phyloP scores from a whole-genome alignment of 2,113 vertebrate species.

The Chionomys nivalis region DNA sequence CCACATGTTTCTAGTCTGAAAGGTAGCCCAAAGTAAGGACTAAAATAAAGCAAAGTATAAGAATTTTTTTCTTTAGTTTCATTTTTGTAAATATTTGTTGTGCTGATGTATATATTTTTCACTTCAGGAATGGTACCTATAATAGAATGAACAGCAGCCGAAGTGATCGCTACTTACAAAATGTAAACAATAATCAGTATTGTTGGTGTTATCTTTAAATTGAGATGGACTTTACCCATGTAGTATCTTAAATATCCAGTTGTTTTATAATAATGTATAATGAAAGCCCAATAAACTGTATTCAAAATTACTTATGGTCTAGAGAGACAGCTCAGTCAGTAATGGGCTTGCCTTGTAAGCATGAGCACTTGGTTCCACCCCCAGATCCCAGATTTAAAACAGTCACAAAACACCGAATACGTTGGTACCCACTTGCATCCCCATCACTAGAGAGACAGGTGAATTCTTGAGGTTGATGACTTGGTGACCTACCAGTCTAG shows the following conservation, averaged over 20 bases:
- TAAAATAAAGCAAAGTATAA: background rate
- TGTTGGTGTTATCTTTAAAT: background rate
- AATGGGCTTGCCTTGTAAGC: background rate
- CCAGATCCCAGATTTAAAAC: background rate
- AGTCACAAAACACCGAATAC: background rate
- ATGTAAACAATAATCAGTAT: background rate
- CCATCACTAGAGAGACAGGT: background rate
- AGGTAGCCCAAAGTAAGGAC: background rate
- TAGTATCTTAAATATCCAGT: conserved; percentile 7
- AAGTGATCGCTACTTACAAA: background rate
- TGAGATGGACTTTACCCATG: conserved; percentile 28
- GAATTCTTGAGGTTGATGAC: background rate
- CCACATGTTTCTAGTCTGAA: background rate
- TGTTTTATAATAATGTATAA: background rate
- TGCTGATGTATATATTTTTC: background rate
- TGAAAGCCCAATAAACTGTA: background rate
- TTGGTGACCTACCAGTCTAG: background rate
- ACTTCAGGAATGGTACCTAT: background rate
- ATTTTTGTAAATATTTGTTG: conserved; percentile 21
- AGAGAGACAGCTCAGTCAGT: background rate
- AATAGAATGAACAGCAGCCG: background rate
- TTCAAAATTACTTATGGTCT: conserved; percentile 6
- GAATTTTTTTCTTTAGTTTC: background rate
- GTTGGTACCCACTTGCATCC: background rate
- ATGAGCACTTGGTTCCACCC: background rate